These are phyloP conservation scores for Odocoileus virginianus DNA, from an alignment of 2,113 vertebrate genomes.

Conservation along the genomic window DNA sequence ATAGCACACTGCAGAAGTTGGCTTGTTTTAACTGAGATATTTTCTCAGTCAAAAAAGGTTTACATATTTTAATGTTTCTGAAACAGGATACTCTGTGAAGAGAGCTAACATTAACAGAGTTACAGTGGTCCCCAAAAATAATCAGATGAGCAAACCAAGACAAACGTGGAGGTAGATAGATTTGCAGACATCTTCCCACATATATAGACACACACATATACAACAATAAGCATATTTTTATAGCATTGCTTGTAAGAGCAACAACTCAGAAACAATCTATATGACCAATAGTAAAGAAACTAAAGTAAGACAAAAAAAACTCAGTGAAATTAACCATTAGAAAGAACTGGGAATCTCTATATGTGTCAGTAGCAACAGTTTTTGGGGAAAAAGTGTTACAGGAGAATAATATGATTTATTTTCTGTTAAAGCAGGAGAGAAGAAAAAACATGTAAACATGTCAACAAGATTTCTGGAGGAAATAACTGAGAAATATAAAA, in stretches of 20 bases:
- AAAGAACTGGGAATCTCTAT: neutral
- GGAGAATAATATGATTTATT: neutral
- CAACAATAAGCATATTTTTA: neutral
- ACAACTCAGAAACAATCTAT: neutral
- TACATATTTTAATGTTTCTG: neutral
- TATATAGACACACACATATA: neutral
- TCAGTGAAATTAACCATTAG: neutral
- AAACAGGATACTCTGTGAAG: neutral
- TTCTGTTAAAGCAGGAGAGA: neutral
- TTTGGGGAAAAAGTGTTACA: neutral
- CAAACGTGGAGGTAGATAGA: neutral
- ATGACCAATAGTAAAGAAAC: neutral
- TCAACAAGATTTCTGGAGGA: neutral
- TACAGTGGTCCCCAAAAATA: neutral
- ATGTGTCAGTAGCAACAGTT: neutral
- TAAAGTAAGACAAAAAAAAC: neutral
- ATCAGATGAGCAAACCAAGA: neutral
- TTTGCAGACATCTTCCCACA: neutral
- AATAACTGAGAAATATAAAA: neutral
- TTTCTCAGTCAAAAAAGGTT: neutral
- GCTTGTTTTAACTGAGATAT: neutral
- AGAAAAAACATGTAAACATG: neutral
- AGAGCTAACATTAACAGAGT: neutral
- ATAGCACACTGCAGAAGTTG: neutral
- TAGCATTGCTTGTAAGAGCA: neutral